A percentile compares a stretch with the other conserved stretches of the same genome.
These are phyloP conservation scores for Aelia acuminata DNA, from an alignment of 2,888 invertebrate species.

Conservation along the genomic window DNA sequence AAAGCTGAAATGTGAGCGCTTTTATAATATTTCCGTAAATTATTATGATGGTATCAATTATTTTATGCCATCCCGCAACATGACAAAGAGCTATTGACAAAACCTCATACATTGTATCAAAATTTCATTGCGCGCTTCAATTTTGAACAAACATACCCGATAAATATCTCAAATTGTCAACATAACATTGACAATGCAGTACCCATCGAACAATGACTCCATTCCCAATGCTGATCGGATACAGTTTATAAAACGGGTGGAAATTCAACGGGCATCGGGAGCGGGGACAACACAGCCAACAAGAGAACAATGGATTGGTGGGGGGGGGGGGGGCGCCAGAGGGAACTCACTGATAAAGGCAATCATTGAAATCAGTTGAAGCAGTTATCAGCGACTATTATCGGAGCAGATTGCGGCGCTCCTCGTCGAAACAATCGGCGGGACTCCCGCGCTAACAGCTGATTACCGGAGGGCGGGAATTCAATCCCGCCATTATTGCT, in stretches of 20 bases:
- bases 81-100: no score
- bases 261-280: constrained; percentile 1
- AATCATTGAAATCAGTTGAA: constrained; percentile 38
- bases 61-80: no score
- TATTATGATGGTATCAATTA: no score
- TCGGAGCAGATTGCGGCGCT: not conserved
- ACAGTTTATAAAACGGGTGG: constrained; percentile 3
- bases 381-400: constrained; percentile 30
- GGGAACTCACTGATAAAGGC: constrained; percentile 22
- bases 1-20: no score
- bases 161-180: not conserved
- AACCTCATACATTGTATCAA: no score
- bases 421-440: constrained; percentile 3
- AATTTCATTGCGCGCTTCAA: not conserved
- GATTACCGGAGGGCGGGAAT: constrained; percentile 19
- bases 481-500: constrained; percentile 40
- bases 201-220: not conserved
- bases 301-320: not conserved
- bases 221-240: not conserved
- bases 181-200: not conserved
- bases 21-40: no score
- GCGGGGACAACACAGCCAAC: not conserved
- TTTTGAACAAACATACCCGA: not conserved
- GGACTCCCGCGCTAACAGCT: constrained; percentile 29
- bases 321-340: not conserved